Conservation (phyloP, 2,113 vertebrate species). For the Lepus americanus region DNA sequence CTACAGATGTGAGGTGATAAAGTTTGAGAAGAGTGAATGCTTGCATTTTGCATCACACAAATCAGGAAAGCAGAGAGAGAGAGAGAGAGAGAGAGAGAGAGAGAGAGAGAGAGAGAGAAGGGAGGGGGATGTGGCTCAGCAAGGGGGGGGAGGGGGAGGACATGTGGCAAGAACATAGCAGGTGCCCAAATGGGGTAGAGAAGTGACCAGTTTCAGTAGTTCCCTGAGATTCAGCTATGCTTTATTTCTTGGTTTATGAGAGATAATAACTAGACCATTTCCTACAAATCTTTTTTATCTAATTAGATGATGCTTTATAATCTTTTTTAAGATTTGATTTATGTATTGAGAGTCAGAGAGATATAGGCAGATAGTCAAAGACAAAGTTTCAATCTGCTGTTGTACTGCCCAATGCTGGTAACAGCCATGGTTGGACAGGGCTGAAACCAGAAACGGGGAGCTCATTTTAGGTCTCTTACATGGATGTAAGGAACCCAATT, state of each 20-base stretch:
- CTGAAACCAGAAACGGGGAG: too few species aligned
- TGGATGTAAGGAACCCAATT: too few species aligned
- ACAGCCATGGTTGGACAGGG: too few species aligned
- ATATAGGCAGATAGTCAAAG: too few species aligned
- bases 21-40: background rate
- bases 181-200: background rate
- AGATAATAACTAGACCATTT: background rate
- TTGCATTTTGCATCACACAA: fast-evolving
- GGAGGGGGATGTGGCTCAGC: background rate
- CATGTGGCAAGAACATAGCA: fast-evolving
- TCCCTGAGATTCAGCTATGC: background rate
- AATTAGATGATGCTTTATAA: too few species aligned
- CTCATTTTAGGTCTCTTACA: too few species aligned
- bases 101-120: fast-evolving
- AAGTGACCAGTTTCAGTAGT: fast-evolving
- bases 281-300: too few species aligned
- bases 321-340: too few species aligned
- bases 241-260: background rate
- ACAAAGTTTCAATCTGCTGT: too few species aligned
- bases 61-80: background rate
- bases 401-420: too few species aligned
- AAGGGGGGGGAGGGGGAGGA: background rate
- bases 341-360: too few species aligned
- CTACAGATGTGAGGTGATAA: background rate
- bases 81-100: fast-evolving